Evolutionary conservation across 2,888 invertebrate genomes (phyloP), one percentile per base, ranked within the genome.

Genomic region (Agrotis clavis): DNA sequence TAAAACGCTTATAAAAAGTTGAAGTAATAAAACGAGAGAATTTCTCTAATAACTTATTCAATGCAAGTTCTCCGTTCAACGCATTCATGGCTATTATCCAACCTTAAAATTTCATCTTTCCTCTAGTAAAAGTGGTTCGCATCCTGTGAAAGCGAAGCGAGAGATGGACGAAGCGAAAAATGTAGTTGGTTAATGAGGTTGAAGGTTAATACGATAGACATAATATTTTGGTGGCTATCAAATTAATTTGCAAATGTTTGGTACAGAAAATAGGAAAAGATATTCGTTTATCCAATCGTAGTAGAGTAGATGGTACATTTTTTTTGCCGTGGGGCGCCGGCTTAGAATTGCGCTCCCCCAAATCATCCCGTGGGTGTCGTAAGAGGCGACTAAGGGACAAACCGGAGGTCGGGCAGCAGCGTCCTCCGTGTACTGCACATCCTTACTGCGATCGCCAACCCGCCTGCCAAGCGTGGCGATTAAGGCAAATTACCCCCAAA

Each of bases 31-130:
- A 85, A 76, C 60, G 70, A 65, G n/a, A 64, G 70, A 74, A 81
- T 75, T 82, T 67, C 75, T 77, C 77, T 80, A 74, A 87, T 88
- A 88, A 87, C 74, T 87, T 87, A 88, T 88, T 88, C 88, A 88
- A 77, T 84, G 73, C 73, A 74, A 79, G 79, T 81, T 81, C 74
- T 47, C 14, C 82, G 76, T 73, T 84, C 68, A 83, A 76, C 75
- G 79, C 79, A 87, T 86, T 84, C 82, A 71, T 78, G 76, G 74
- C 82, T 82, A 81, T 87, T 86, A 86, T 82, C 74, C 79, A 77
- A 80, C 79, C 77, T 86, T 83, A 83, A 86, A 87, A 83, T 86
- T 82, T 85, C 81, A 86, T 82, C 73, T 81, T 81, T 70, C 77
- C 74, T 70, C 45, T 59, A 35, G 64, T 56, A 47, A 50, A 48